phyloP scores from a whole-genome alignment of 2,113 vertebrate genomes.

The Brienomyrus brachyistius region DNA sequence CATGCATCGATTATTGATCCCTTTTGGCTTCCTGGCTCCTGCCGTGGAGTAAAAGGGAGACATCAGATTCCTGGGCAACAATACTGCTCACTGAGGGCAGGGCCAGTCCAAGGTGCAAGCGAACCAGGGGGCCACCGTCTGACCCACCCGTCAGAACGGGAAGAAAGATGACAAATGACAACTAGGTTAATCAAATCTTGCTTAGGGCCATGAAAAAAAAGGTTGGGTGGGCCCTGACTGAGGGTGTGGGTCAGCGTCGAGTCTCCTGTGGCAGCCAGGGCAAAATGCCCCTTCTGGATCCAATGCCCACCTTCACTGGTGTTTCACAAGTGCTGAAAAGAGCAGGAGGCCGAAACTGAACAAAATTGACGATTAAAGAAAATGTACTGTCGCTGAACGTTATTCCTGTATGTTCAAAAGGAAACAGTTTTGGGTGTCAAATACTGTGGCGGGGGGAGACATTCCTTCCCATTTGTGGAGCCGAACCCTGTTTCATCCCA shows the following conservation, averaged over 20 bases:
- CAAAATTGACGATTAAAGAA: neutral
- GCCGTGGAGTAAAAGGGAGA: neutral
- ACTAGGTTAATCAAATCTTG: neutral
- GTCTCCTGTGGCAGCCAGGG: neutral
- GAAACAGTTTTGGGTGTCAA: neutral
- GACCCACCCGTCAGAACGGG: neutral
- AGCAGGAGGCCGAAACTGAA: conserved; percentile 11
- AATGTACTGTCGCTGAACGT: conserved; percentile 39
- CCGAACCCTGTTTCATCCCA: conserved; percentile 38
- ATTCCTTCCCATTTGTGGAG: neutral
- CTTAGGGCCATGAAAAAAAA: neutral
- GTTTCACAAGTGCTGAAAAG: conserved; percentile 62
- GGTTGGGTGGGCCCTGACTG: neutral
- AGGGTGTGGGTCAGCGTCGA: neutral
- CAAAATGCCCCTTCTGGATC: conserved; percentile 30
- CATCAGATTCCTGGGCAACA: neutral
- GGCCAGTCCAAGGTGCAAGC: neutral
- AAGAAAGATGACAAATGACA: neutral
- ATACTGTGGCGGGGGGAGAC: neutral
- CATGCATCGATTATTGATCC: neutral
- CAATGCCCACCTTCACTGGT: conserved; percentile 20
- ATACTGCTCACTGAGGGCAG: neutral
- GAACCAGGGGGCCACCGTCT: neutral
- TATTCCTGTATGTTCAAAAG: neutral
- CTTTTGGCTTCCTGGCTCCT: neutral